Evolutionary conservation across 1,140 invertebrate species (phyloP).

Genomic region (Drosophila varians): DNA sequence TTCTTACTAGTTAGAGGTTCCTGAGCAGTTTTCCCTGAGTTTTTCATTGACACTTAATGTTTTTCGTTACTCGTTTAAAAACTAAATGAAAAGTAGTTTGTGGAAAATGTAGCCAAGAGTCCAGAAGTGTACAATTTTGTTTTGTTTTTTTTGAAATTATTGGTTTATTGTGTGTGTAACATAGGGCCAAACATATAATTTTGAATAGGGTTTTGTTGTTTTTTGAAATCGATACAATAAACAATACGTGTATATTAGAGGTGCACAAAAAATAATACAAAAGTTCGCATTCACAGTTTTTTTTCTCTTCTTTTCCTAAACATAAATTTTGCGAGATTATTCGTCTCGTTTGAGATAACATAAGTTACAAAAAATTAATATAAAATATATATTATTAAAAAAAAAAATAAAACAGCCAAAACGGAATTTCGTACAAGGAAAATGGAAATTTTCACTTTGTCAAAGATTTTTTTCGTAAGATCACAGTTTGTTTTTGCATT

Average conservation of each 20-base stretch:
- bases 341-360: conserved; percentile 20
- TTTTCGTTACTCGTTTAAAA: neutral
- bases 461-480: conserved; percentile 65
- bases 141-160: conserved; percentile 38
- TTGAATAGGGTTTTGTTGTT: conserved; percentile 51
- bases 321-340: conserved; percentile 71
- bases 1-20: neutral
- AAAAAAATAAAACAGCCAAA: conserved; percentile 76
- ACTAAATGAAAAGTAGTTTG: neutral
- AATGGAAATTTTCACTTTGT: conserved; percentile 61
- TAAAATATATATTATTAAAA: conserved; percentile 38
- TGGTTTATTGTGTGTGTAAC: conserved; percentile 35
- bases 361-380: conserved; percentile 33
- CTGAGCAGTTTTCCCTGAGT: conserved; percentile 1
- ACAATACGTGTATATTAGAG: conserved; percentile 46
- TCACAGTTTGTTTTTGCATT: conserved; percentile 82
- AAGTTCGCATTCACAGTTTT: conserved; percentile 72
- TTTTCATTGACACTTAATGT: neutral
- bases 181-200: conserved; percentile 56
- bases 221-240: conserved; percentile 53
- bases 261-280: conserved; percentile 79
- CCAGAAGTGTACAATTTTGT: conserved; percentile 10
- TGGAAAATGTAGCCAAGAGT: neutral
- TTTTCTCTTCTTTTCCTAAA: conserved; percentile 53
- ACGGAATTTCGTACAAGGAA: conserved; percentile 77